Conservation (phyloP, 2,888 invertebrate species). For the Dynastes hyllus region DNA sequence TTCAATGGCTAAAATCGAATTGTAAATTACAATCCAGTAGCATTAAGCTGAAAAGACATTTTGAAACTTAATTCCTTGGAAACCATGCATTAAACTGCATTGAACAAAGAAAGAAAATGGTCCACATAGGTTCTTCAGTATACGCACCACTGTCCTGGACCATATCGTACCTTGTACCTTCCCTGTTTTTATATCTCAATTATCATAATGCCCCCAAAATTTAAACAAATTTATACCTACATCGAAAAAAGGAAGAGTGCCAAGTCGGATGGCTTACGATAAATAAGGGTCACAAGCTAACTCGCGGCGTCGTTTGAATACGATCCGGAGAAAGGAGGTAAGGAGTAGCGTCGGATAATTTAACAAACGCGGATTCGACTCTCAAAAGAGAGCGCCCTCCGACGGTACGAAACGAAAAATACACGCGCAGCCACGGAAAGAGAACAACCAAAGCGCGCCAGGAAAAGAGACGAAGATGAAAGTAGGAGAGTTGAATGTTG, state of each 20-base stretch:
- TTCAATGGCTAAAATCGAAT: too few relatives aligned
- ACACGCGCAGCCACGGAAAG: not conserved
- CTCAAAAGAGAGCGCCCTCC: slow-evolving; percentile 7
- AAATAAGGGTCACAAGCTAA: slow-evolving; percentile 1
- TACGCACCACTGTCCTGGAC: too few relatives aligned
- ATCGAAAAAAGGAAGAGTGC: not conserved
- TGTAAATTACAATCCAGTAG: too few relatives aligned
- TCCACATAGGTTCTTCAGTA: too few relatives aligned
- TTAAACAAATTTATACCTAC: not conserved
- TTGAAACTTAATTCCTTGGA: too few relatives aligned
- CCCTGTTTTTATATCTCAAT: not conserved
- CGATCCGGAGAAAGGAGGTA: not conserved
- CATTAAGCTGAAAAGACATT: too few relatives aligned
- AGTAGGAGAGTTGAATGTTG: not conserved
- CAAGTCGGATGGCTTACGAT: slow-evolving; percentile 14
- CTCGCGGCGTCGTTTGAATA: slow-evolving; percentile 1
- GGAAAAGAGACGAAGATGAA: not conserved
- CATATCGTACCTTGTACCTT: not conserved
- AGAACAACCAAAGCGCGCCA: not conserved
- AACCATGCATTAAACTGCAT: too few relatives aligned
- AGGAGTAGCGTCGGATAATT: slow-evolving; percentile 1
- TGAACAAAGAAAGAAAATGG: too few relatives aligned
- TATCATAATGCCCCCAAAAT: not conserved
- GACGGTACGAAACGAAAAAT: not conserved
- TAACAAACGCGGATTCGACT: slow-evolving; percentile 31